phyloP scores from a whole-genome alignment of 2,797 vertebrate genomes.

The Anabas testudineus region DNA sequence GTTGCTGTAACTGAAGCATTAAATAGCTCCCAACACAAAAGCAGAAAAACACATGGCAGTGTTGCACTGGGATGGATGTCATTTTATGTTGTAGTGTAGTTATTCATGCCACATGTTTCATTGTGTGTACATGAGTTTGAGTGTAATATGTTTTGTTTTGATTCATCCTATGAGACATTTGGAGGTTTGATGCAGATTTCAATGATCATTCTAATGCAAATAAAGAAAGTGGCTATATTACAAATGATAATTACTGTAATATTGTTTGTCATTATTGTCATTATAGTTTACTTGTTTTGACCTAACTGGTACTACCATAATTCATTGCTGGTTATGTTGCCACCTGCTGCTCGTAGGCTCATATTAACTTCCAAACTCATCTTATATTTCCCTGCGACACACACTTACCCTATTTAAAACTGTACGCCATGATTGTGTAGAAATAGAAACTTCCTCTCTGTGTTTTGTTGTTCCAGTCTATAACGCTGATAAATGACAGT shows the following conservation, averaged over 20 bases:
- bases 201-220: background rate
- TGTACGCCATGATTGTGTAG: slow-evolving; percentile 16
- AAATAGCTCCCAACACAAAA: slow-evolving; percentile 29
- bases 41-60: slow-evolving; percentile 7
- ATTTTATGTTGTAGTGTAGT: background rate
- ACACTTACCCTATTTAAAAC: slow-evolving; percentile 6
- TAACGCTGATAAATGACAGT: slow-evolving; percentile 20
- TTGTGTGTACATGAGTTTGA: background rate
- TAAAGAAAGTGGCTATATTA: background rate
- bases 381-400: slow-evolving; percentile 1
- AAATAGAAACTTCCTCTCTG: slow-evolving; percentile 14
- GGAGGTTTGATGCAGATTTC: background rate
- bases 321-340: slow-evolving; percentile 3
- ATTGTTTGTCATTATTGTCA: slow-evolving; percentile 10
- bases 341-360: slow-evolving; percentile 24
- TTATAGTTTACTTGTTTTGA: slow-evolving; percentile 12
- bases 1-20: slow-evolving; percentile 30
- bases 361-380: slow-evolving; percentile 29
- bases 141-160: background rate
- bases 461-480: slow-evolving; percentile 15
- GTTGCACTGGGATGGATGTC: background rate
- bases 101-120: background rate
- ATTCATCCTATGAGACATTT: background rate
- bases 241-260: slow-evolving; percentile 12
- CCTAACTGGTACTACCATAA: slow-evolving; percentile 30